Evolutionary conservation across 2,888 invertebrate species (phyloP), one percentile per base, ranked within the genome.

Genomic region (Synergus umbraculus): DNA sequence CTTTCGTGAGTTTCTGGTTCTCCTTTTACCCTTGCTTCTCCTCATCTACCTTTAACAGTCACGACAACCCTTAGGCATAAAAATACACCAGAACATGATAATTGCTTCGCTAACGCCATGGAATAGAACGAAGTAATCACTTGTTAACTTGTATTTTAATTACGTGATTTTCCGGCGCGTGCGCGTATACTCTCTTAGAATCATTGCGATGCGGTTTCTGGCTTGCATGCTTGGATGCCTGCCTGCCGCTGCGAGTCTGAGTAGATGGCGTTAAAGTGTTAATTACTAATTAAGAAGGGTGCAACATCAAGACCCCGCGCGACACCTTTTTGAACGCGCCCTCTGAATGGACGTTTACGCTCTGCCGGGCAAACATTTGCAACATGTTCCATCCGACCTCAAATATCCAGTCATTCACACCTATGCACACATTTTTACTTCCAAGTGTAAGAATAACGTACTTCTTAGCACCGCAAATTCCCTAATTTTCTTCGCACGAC

Each of bases 231-330:
- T 76, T 79, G 78, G 81, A 76, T 81, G 82, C 83, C 76, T 81
- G 83, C 78, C 80, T 83, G 83, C 82, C 83, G 37, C 67, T 41
- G 65, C 85, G 84, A 85, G 86, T 87, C 85, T 85, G 88, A 86
- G 87, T 86, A 87, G 88, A 89, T 89, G 89, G 89, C 87, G 89
- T 89, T 90, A 91, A 91, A 91, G 91, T 89, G 91, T 91, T 91
- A 92, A 92, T 91, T 91, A 91, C 89, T 92, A 92, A 92, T 92
- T 92, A 91, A 91, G 91, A 88, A 92, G 90, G 89, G 89, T 88
- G 89, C 86, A 85, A 85, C 86, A 89, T 89, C 89, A 90, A 89
- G 90, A 90, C 89, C 89, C 86, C 86, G 87, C 83, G 88, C 88
- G 88, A 89, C 88, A 90, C 89, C 89, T 90, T 90, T 91, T 91